Evolutionary conservation across 2,113 vertebrate species (phyloP).

Genomic region (Daphoenositta chrysoptera): DNA sequence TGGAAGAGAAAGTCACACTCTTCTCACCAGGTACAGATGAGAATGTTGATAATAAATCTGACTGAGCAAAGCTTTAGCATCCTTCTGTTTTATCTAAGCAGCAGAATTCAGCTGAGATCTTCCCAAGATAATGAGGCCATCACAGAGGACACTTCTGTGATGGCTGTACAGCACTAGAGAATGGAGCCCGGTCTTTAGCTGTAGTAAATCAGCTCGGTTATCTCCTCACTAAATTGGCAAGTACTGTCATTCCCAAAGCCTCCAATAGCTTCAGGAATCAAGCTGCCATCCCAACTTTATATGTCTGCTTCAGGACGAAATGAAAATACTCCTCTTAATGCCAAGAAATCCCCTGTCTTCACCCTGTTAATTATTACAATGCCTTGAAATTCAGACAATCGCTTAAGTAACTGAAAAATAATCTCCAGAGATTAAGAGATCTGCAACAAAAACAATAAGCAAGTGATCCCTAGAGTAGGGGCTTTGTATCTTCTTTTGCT

Average conservation of each 20-base stretch:
- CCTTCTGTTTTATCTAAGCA: conserved; percentile 11
- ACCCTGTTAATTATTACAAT: background rate
- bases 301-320: background rate
- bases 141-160: background rate
- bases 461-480: background rate
- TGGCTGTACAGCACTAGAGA: background rate
- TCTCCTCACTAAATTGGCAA: background rate
- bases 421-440: conserved; percentile 43
- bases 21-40: background rate
- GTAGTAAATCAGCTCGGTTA: conserved; percentile 18
- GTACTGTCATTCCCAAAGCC: background rate
- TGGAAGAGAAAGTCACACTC: background rate
- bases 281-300: conserved; percentile 6
- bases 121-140: conserved; percentile 1
- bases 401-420: conserved; percentile 33
- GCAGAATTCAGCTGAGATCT: background rate
- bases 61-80: background rate
- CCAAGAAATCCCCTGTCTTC: conserved; percentile 1
- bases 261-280: conserved; percentile 16
- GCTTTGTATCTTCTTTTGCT: background rate
- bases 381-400: conserved; percentile 11
- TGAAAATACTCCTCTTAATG: conserved; percentile 1
- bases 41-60: conserved; percentile 40
- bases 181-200: background rate
- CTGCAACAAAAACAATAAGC: conserved; percentile 15